phyloP scores from a whole-genome alignment of 2,113 vertebrate genomes.

The Erpornis zantholeuca region DNA sequence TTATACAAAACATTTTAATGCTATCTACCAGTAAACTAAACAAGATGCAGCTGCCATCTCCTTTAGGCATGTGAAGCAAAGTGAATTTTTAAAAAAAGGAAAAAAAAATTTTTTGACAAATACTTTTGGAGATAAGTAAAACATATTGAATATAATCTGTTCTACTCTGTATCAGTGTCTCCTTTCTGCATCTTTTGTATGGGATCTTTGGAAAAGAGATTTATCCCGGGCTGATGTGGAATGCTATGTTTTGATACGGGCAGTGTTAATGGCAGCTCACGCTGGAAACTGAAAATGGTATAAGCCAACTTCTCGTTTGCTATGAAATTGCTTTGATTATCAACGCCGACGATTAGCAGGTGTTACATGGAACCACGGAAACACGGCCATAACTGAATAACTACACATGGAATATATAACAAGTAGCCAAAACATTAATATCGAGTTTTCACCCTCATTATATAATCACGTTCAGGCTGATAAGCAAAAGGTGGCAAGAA shows the following conservation, averaged over 20 bases:
- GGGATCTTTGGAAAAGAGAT: not conserved
- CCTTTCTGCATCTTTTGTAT: not conserved
- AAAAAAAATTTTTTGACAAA: not conserved
- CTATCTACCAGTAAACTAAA: not conserved
- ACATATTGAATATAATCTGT: not conserved
- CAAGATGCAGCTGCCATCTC: not conserved
- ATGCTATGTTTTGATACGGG: not conserved
- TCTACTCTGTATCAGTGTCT: not conserved
- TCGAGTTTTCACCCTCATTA: not conserved
- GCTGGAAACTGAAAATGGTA: not conserved
- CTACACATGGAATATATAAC: not conserved
- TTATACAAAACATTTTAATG: not conserved
- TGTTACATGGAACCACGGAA: not conserved
- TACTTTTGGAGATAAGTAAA: not conserved
- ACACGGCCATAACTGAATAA: not conserved
- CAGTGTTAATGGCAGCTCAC: not conserved
- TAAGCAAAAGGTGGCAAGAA: not conserved
- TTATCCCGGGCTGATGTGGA: not conserved
- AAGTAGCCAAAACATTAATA: not conserved
- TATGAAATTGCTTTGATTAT: not conserved
- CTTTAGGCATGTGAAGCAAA: accelerated
- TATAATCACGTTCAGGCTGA: not conserved
- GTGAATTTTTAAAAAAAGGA: accelerated
- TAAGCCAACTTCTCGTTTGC: accelerated
- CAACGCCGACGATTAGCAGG: not conserved